Percentiles rank a stretch among this genome's conserved stretches.
Conservation (phyloP, 2,888 invertebrate species). For the Caenorhabditis afra region DNA sequence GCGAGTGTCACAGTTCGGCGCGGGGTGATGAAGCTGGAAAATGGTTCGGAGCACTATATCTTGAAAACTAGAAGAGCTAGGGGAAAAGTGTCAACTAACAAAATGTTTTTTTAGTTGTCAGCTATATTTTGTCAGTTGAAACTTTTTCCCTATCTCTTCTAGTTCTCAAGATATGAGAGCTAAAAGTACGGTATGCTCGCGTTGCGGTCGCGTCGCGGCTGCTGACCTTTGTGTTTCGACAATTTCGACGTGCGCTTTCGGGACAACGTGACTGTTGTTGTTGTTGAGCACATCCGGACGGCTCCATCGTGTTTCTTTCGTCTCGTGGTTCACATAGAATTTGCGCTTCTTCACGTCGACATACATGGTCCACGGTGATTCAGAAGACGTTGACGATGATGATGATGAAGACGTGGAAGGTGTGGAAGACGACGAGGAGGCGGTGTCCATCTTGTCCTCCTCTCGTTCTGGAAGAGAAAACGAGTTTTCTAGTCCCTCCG, state of each 20-base stretch:
- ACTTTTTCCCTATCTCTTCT: too few species aligned
- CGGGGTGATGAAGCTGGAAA: constrained; percentile 53
- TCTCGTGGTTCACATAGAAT: constrained; percentile 97
- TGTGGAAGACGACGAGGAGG: constrained; percentile 15
- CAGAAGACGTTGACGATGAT: not conserved
- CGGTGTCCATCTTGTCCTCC: constrained; percentile 27
- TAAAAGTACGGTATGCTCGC: too few species aligned
- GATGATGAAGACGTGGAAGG: not conserved
- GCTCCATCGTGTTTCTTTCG: constrained; percentile 96
- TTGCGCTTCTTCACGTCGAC: constrained; percentile 96
- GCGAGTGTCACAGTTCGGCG: constrained; percentile 42
- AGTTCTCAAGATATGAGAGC: too few species aligned
- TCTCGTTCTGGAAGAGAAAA: not conserved
- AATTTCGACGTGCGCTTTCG: too few species aligned
- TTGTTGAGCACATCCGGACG: constrained; percentile 81
- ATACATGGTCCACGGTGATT: constrained; percentile 93
- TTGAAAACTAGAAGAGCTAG: too few species aligned
- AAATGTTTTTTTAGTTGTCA: too few species aligned
- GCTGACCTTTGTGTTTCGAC: too few species aligned
- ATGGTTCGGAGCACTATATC: too few species aligned
- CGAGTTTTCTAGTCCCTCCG: too few species aligned
- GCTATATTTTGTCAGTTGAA: too few species aligned
- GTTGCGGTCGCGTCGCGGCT: too few species aligned
- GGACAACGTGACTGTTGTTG: not conserved
- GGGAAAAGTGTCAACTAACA: too few species aligned